phyloP scores from a whole-genome alignment of 2,888 invertebrate species.

The Alcis repandata region DNA sequence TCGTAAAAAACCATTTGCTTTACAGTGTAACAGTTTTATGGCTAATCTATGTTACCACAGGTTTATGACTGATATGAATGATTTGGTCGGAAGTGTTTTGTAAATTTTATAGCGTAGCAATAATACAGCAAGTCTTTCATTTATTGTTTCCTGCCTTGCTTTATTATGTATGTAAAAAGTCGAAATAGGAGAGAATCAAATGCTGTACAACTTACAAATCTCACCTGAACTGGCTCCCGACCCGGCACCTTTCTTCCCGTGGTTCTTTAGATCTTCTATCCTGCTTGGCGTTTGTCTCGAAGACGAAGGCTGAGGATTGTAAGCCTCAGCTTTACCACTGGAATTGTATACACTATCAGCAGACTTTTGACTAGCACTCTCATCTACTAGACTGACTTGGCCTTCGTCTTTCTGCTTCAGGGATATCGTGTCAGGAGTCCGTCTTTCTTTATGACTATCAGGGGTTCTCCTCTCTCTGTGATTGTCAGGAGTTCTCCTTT shows the following conservation, averaged over 20 bases:
- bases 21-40: not conserved
- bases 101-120: not conserved
- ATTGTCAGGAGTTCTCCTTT: slow-evolving; percentile 68
- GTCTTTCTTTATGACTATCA: slow-evolving; percentile 63
- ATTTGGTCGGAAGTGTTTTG: not conserved
- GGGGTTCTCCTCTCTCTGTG: slow-evolving; percentile 67
- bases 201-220: slow-evolving; percentile 30
- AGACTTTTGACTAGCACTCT: slow-evolving; percentile 80
- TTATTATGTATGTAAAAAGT: not conserved
- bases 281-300: slow-evolving; percentile 79
- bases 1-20: not conserved
- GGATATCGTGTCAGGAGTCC: slow-evolving; percentile 72
- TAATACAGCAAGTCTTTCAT: not conserved
- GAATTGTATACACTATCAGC: slow-evolving; percentile 87
- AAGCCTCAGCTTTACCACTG: slow-evolving; percentile 76
- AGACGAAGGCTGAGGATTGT: slow-evolving; percentile 80
- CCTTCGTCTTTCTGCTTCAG: slow-evolving; percentile 72
- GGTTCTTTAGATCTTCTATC: slow-evolving; percentile 81
- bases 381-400: slow-evolving; percentile 63
- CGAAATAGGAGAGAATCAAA: not conserved
- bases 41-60: slow-evolving; percentile 1
- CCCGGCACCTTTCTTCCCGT: slow-evolving; percentile 82
- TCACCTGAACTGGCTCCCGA: slow-evolving; percentile 88
- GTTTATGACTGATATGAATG: not conserved
- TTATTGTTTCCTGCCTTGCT: not conserved